Conservation (phyloP, 2,113 vertebrate species). For the Callionymus lyra region DNA sequence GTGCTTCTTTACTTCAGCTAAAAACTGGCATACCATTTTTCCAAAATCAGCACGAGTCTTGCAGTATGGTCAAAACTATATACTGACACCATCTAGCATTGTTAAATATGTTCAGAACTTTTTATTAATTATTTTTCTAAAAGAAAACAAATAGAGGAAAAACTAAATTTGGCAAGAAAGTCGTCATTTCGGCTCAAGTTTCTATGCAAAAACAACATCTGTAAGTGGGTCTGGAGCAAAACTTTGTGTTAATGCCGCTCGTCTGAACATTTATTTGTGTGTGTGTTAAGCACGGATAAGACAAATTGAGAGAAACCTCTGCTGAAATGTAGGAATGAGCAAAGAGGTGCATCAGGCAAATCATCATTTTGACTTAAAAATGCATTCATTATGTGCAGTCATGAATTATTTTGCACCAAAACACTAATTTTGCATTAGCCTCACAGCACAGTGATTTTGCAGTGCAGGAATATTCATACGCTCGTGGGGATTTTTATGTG, state of each 20-base stretch:
- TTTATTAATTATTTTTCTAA: too few species aligned
- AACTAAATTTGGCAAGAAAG: too few species aligned
- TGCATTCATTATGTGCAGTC: constrained; percentile 52
- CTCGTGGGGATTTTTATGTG: constrained; percentile 51
- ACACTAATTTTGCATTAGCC: constrained; percentile 76
- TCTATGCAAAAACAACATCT: too few species aligned
- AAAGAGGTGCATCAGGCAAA: constrained; percentile 54
- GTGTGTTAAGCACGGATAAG: constrained; percentile 1
- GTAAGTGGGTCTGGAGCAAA: too few species aligned
- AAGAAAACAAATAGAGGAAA: too few species aligned
- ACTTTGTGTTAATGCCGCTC: not conserved
- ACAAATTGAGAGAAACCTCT: not conserved
- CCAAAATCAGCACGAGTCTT: too few species aligned
- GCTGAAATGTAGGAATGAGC: constrained; percentile 3
- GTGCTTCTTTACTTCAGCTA: too few species aligned
- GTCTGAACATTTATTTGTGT: not conserved
- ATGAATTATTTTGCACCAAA: constrained; percentile 71
- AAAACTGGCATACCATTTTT: too few species aligned
- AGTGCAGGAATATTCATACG: constrained; percentile 71
- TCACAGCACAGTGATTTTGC: constrained; percentile 68
- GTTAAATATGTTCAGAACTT: too few species aligned
- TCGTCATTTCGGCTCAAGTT: too few species aligned
- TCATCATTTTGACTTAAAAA: constrained; percentile 63
- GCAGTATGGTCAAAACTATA: too few species aligned
- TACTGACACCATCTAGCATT: too few species aligned